Conservation (phyloP, 2,888 invertebrate genomes). For the Papilio elwesi region DNA sequence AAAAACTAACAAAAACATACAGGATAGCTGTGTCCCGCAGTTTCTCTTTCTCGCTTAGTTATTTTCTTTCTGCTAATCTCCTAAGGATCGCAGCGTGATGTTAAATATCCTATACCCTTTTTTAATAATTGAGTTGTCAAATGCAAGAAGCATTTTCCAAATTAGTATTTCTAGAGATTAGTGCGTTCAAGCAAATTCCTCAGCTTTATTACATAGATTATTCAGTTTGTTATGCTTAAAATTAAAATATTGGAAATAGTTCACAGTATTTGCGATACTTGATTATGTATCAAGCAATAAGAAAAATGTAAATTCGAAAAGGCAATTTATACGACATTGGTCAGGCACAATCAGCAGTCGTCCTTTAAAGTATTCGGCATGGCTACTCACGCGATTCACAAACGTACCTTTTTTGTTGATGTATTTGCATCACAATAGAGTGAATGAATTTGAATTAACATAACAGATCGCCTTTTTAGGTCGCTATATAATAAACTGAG, state of each 20-base stretch:
- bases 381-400: slow-evolving; percentile 42
- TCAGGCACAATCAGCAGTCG: slow-evolving; percentile 25
- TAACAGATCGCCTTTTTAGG: slow-evolving; percentile 71
- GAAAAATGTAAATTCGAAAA: not conserved
- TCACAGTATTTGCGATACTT: not conserved
- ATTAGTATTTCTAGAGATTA: too few species aligned
- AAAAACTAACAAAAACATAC: too few species aligned
- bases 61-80: too few species aligned
- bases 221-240: too few species aligned
- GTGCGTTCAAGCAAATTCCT: too few species aligned
- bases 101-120: too few species aligned
- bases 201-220: too few species aligned
- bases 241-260: not conserved
- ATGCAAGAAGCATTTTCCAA: too few species aligned
- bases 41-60: too few species aligned
- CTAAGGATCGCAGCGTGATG: too few species aligned
- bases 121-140: too few species aligned
- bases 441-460: slow-evolving; percentile 68
- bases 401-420: slow-evolving; percentile 41
- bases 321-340: slow-evolving; percentile 19
- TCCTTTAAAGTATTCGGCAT: slow-evolving; percentile 36
- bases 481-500: slow-evolving; percentile 50
- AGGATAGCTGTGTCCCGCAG: too few species aligned
- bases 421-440: slow-evolving; percentile 73
- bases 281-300: not conserved